Percentiles rank a stretch among this genome's conserved stretches.
Evolutionary conservation across 2,113 vertebrate species (phyloP).

Genomic region (Crotalus viridis): DNA sequence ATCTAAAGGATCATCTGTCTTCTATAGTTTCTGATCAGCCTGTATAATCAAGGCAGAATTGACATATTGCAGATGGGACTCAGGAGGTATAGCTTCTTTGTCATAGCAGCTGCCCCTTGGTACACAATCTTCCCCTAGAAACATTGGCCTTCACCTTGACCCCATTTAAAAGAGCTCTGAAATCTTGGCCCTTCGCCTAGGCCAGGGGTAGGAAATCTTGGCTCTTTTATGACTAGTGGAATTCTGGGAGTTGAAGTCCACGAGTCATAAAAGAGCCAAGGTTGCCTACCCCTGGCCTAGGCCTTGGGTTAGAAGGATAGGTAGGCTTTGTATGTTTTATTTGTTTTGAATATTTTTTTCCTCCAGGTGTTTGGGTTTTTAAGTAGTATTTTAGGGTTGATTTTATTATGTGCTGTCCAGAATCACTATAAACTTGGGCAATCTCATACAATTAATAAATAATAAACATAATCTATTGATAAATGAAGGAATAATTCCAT

Average conservation of each 20-base stretch:
- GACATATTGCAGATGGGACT: neutral
- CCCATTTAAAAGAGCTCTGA: neutral
- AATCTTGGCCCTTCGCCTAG: neutral
- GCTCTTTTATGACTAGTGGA: no score
- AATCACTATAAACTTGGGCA: neutral
- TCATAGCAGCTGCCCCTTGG: neutral
- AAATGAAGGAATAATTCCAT: neutral
- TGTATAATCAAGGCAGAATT: neutral
- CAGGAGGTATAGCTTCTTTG: neutral
- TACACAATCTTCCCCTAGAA: neutral
- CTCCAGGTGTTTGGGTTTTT: neutral
- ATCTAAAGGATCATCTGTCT: neutral
- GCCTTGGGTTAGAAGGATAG: neutral
- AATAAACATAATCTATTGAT: neutral
- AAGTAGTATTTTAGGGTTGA: neutral
- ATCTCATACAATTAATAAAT: neutral
- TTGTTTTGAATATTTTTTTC: neutral
- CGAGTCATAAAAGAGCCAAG: no score
- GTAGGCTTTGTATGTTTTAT: neutral
- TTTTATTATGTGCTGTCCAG: neutral
- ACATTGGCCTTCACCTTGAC: neutral
- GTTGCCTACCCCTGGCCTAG: no score
- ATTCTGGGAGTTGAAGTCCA: no score
- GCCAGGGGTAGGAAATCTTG: neutral
- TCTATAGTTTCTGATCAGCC: neutral